Evolutionary conservation across 2,888 invertebrate species (phyloP), one percentile per base, ranked within the genome.

Genomic region (Eupithecia pulchellata): DNA sequence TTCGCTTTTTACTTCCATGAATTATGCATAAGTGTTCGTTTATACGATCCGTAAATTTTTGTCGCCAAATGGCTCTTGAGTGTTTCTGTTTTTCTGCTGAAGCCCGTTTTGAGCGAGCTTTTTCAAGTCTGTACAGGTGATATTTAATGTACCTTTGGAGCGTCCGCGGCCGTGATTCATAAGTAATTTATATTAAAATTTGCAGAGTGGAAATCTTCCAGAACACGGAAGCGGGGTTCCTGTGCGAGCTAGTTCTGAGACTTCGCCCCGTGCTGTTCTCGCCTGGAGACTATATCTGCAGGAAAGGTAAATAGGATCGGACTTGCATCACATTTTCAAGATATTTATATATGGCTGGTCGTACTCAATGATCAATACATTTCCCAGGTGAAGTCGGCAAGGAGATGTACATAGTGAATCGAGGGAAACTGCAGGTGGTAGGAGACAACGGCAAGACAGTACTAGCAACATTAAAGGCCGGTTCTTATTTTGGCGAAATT

Each of bases 401-500:
- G 93, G 99, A 99, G 95, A 99, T 99, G 99, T 99, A 99, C 95
- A 99, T 99, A 95, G 99, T 99, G 82, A 99, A 99, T 95, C 96
- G 99, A 83, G 99, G 99, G 78, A 96, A 98, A 82, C 96, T 99
- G 86, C 98, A 97, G 95, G 99, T 98, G 91, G 99, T 98, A 81
- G 98, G 97, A 76, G 98, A 99, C 95, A 98, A 98, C 93, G 98
- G 98, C 81, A 97, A 98, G 94, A 98, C 98, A 68, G 99, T 99
- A 80, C 96, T 99, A 92, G 99, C 99, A 86, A 99, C 99, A 79
- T 96, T 99, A 88, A 98, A 98, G 95, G 99, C 99, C 85, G 99
- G 99, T 93, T 99, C 99, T 93, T 99, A 99, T 96, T 99, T 99
- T 95, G 99, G 99, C 88, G 99, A 99, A 96, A 99, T 99, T 95